Evolutionary conservation across 1,140 invertebrate species (phyloP), one percentile per base, ranked within the genome.

Genomic region (Steinernema khuongi): DNA sequence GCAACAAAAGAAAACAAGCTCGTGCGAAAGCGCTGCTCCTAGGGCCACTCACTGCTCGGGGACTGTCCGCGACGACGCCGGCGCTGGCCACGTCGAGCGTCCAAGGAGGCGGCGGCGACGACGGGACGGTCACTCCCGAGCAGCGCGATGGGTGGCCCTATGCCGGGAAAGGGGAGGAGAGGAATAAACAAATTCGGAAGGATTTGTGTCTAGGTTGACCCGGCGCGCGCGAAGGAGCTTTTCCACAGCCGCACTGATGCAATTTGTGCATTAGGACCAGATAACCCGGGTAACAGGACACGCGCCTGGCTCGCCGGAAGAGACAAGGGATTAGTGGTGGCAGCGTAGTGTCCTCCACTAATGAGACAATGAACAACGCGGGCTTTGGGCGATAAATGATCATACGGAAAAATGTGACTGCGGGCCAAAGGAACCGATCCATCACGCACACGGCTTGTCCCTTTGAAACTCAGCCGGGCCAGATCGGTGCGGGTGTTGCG

Each of bases 191-290:
- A 60, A 60, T 60, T 60, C 19, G 50, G 22, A 7, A 26, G 50
- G 50, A 60, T 60, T 60, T 60, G 26, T 60, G 14, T 60, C 14
- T 60, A 60, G 50, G 50, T 60, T 60, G 50, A 60, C 50, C 50
- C 36, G 7, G 50, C 26, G 7, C 19, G 50, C 19, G 50, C 50
- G 50, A 7, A 22, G 26, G 50, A 60, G 50, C 50, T 60, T 60
- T 60, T 60, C 50, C 50, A 22, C n/a, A n/a, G n/a, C n/a, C 50
- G 50, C 11, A 11, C 11, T 60, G 50, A 60, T 22, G 50, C 50
- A 60, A 60, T 60, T 60, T 60, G 26, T 60, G 50, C 50, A 60
- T 60, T 60, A 60, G 50, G 50, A 60, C 50, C 50, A 60, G 50
- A 60, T 60, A 60, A 60, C 50, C 50, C 19, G 4, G n/a, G 36